Conservation (phyloP, 2,888 invertebrate species). For the Tolmerus cingulatus region DNA sequence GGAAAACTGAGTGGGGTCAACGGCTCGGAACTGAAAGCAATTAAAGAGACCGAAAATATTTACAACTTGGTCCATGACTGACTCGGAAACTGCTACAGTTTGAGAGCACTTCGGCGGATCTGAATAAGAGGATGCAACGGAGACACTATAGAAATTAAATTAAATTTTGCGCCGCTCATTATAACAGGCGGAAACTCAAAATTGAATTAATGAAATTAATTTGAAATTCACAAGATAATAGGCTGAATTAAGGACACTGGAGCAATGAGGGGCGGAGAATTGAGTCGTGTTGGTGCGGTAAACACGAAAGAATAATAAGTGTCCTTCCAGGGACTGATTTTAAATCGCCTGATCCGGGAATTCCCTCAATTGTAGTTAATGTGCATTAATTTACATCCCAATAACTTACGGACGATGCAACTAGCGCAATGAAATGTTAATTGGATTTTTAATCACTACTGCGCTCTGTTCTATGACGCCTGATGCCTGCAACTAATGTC, state of each 20-base stretch:
- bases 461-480: background rate
- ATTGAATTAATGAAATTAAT: background rate
- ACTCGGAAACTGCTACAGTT: background rate
- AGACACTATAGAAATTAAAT: background rate
- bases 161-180: background rate
- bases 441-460: slow-evolving; percentile 38
- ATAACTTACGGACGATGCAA: slow-evolving; percentile 57
- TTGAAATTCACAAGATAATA: background rate
- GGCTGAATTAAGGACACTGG: background rate
- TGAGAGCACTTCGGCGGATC: background rate
- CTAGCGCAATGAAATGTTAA: slow-evolving; percentile 53
- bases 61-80: background rate
- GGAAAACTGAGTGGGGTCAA: background rate
- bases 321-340: background rate
- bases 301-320: background rate
- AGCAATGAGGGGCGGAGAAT: background rate
- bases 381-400: slow-evolving; percentile 60
- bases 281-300: background rate
- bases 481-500: slow-evolving; percentile 26
- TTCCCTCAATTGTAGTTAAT: slow-evolving; percentile 48
- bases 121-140: background rate
- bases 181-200: background rate
- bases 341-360: background rate
- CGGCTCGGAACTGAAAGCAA: background rate
- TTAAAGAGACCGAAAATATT: background rate